Evolutionary conservation across 2,113 vertebrate genomes (phyloP), one percentile per base, ranked within the genome.

Genomic region (Hucho hucho): DNA sequence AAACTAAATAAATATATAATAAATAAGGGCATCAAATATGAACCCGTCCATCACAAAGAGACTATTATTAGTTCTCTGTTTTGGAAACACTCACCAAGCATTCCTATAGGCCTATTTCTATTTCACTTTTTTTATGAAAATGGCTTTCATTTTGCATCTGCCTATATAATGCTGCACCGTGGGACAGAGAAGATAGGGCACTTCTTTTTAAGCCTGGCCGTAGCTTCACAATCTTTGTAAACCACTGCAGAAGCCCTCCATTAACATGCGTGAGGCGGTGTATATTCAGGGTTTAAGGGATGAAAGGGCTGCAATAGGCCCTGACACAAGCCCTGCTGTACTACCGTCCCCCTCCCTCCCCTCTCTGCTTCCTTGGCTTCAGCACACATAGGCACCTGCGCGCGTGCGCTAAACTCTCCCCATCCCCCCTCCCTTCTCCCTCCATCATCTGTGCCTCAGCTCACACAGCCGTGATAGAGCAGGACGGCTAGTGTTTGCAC

Each of bases 371-470:
- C 58, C 70, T 24, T 77, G 78, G 77, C 76, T 70, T 76, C 73
- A 71, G 83, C 79, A 53, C 49, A 84, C 69, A 37, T 77, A 77
- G 89, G 80, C 86, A 88, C 64, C 87, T 91, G 83, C 86, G 91
- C 87, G 91, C 89, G 81, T 92, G 91, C 87, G 87, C 89, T 75
- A 86, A 89, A 9, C 69, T 69, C 20, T 28, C 70, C 73, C 76
- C 82, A 56, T 58, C 83, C 64, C 26, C 63, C 84, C 80, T 79
- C 81, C 75, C 73, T 65, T 75, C 47, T 32, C 70, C 74, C 76
- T 80, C 87, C 87, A 86, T 90, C 88, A 89, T 91, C 81, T 89
- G 89, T 84, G 85, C 87, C 82, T 83, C 66, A 85, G 90, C 89
- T 88, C 87, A 83, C 82, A 84, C 88, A 75, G 86, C 90, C 81